Conservation (phyloP, 1,140 invertebrate genomes). For the Lepidurus apus region DNA sequence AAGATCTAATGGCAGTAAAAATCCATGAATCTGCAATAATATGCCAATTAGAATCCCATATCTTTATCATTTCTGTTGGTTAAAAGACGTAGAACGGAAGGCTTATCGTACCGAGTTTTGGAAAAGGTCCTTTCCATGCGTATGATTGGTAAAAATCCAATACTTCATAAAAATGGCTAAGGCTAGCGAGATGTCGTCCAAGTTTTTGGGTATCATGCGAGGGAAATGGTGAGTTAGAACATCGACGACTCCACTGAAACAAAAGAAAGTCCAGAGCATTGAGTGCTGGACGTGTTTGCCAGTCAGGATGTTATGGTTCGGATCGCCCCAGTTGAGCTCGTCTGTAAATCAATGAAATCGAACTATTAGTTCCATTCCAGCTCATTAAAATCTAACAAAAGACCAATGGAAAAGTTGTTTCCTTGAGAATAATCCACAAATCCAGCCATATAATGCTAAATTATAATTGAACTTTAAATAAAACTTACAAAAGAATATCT, state of each 20-base stretch:
- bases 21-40: neutral
- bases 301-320: neutral
- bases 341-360: neutral
- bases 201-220: neutral
- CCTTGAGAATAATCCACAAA: too few species aligned
- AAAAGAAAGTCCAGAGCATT: neutral
- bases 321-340: neutral
- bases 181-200: neutral
- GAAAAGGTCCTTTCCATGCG: neutral
- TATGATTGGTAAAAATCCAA: slow-evolving; percentile 11
- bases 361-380: too few species aligned
- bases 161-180: slow-evolving; percentile 7
- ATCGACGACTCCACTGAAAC: neutral
- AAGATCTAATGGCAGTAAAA: neutral
- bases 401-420: too few species aligned
- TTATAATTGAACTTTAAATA: too few species aligned
- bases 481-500: too few species aligned
- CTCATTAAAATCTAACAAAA: too few species aligned
- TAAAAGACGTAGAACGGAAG: neutral
- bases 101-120: neutral
- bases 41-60: neutral
- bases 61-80: neutral
- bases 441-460: too few species aligned
- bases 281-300: neutral
- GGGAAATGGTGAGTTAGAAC: neutral